phyloP scores from a whole-genome alignment of 2,113 vertebrate species.

The Circaetus gallicus region DNA sequence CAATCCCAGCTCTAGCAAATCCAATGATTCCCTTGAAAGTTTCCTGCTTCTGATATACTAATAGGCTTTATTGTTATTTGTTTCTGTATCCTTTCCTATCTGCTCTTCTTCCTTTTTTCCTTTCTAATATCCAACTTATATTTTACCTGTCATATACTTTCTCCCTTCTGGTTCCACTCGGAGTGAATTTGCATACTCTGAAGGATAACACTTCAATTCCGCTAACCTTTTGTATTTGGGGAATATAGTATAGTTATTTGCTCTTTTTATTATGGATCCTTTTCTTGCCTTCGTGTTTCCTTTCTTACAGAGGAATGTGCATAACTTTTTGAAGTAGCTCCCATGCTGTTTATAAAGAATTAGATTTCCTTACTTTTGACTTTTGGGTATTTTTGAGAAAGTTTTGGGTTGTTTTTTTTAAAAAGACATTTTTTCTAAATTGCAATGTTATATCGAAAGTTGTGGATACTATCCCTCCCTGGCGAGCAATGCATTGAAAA shows the following conservation, averaged over 20 bases:
- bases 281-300: background rate
- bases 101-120: background rate
- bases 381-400: background rate
- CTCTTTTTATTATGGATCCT: background rate
- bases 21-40: background rate
- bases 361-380: constrained; percentile 5
- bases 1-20: background rate
- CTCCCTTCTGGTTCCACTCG: background rate
- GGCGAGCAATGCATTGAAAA: background rate
- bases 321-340: constrained; percentile 1
- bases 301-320: background rate
- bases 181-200: background rate
- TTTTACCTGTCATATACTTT: background rate
- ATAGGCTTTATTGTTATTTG: background rate
- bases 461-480: background rate
- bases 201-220: constrained; percentile 4
- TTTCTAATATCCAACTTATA: background rate
- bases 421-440: background rate
- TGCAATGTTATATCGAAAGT: background rate
- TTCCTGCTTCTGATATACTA: background rate
- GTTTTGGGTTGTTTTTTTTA: background rate
- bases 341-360: background rate
- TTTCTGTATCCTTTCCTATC: background rate
- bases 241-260: background rate
- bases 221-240: background rate